phyloP scores from a whole-genome alignment of 2,888 invertebrate genomes.

The Archips xylosteana region DNA sequence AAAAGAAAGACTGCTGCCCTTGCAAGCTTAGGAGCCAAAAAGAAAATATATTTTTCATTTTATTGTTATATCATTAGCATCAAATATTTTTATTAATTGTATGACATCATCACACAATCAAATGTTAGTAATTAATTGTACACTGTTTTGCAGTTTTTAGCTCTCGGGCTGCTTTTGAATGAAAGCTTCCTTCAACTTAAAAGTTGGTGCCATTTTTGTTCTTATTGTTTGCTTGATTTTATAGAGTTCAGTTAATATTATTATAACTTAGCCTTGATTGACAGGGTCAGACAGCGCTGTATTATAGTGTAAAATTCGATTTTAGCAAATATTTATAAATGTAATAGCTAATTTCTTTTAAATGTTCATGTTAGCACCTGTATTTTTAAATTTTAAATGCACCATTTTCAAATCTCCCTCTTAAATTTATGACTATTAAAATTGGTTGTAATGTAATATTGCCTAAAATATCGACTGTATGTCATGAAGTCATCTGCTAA shows the following conservation, averaged over 20 bases:
- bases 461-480: slow-evolving; percentile 49
- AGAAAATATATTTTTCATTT: slow-evolving; percentile 9
- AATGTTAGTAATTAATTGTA: slow-evolving; percentile 7
- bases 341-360: slow-evolving; percentile 74
- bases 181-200: slow-evolving; percentile 48
- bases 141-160: slow-evolving; percentile 20
- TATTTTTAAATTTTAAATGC: slow-evolving; percentile 70
- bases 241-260: slow-evolving; percentile 42
- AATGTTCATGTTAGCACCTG: slow-evolving; percentile 75
- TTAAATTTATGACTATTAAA: slow-evolving; percentile 59
- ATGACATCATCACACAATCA: slow-evolving; percentile 16
- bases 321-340: slow-evolving; percentile 75
- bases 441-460: slow-evolving; percentile 55
- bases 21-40: slow-evolving; percentile 29
- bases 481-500: slow-evolving; percentile 3
- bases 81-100: slow-evolving; percentile 6
- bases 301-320: slow-evolving; percentile 75
- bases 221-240: slow-evolving; percentile 45
- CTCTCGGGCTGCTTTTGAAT: slow-evolving; percentile 24
- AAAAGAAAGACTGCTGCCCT: slow-evolving; percentile 10
- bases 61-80: slow-evolving; percentile 18
- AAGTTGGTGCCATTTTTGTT: slow-evolving; percentile 59
- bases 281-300: slow-evolving; percentile 81
- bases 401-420: slow-evolving; percentile 68
- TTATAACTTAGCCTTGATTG: slow-evolving; percentile 75